Conservation (phyloP, 2,797 vertebrate species). For the Salarias fasciatus region DNA sequence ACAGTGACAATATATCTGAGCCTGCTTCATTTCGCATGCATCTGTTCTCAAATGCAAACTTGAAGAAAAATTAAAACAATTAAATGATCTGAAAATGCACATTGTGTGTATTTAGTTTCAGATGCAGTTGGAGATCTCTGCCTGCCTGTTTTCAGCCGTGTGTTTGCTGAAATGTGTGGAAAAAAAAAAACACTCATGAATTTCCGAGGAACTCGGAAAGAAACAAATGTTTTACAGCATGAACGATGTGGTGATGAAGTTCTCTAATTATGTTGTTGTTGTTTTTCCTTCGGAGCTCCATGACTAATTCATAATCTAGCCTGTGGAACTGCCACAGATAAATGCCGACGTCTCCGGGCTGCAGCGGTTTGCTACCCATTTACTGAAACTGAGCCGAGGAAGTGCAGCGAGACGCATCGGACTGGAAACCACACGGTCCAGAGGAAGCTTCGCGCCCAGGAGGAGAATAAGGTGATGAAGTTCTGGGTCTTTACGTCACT, state of each 20-base stretch:
- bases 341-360: slow-evolving; percentile 45
- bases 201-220: slow-evolving; percentile 45
- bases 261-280: slow-evolving; percentile 69
- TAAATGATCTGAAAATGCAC: not conserved
- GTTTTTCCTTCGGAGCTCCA: slow-evolving; percentile 60
- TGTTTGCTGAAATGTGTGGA: slow-evolving; percentile 13
- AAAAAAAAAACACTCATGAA: slow-evolving; percentile 15
- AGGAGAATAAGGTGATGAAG: slow-evolving; percentile 24
- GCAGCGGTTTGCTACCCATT: slow-evolving; percentile 36
- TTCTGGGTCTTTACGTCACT: slow-evolving; percentile 5
- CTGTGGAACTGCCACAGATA: slow-evolving; percentile 51
- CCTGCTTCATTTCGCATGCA: too few species aligned
- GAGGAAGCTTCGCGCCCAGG: slow-evolving; percentile 11
- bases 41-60: too few species aligned
- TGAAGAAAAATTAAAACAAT: too few species aligned
- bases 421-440: slow-evolving; percentile 20
- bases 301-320: slow-evolving; percentile 68
- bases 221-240: slow-evolving; percentile 45
- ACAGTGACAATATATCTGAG: too few species aligned
- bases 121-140: not conserved
- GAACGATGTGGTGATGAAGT: slow-evolving; percentile 50
- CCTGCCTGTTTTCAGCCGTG: slow-evolving; percentile 4
- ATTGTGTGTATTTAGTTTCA: slow-evolving; percentile 15
- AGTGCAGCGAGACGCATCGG: slow-evolving; percentile 20
- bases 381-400: slow-evolving; percentile 40